phyloP scores from a whole-genome alignment of 1,140 invertebrate species.

The Ceratina australensis region DNA sequence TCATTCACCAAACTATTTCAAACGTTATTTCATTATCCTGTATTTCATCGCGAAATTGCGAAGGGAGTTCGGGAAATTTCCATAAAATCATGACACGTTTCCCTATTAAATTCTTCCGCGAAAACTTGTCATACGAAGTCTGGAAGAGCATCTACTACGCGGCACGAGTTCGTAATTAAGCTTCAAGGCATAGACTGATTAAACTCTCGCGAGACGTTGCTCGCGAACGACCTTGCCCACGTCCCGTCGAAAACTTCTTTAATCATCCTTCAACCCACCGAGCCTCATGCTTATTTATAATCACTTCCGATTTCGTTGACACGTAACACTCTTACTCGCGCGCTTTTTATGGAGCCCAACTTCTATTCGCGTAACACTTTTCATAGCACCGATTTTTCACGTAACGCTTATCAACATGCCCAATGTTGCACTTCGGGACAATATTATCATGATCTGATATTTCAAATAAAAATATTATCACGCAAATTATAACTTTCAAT shows the following conservation, averaged over 20 bases:
- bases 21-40: background rate
- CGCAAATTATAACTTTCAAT: no score
- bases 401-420: background rate
- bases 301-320: background rate
- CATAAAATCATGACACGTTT: background rate
- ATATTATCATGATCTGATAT: background rate
- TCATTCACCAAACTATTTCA: background rate
- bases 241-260: background rate
- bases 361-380: no score
- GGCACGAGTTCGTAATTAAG: conserved; percentile 8
- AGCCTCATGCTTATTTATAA: background rate
- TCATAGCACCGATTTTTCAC: background rate
- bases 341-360: no score
- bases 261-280: background rate
- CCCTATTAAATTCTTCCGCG: background rate
- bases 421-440: background rate
- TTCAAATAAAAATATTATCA: no score
- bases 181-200: conserved; percentile 20
- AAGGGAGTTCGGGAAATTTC: background rate
- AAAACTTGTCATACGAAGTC: conserved; percentile 32
- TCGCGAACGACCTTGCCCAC: conserved; percentile 11
- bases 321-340: background rate
- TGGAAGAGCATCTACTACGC: background rate
- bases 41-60: background rate
- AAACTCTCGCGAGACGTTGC: background rate